Conservation (phyloP, 2,888 invertebrate species). For the Harmothoe impar region DNA sequence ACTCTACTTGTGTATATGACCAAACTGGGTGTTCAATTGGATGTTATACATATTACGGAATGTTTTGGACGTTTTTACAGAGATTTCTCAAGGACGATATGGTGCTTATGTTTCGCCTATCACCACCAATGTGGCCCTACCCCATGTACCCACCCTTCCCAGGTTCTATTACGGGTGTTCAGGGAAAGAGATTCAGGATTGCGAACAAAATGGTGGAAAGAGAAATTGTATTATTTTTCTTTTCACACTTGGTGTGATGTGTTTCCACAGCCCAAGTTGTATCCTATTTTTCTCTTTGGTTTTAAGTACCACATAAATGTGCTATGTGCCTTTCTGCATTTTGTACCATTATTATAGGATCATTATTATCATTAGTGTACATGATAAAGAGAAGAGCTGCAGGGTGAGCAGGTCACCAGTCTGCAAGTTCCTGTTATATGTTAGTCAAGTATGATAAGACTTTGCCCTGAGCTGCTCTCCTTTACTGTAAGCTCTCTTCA, state of each 20-base stretch:
- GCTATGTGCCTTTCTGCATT: constrained; percentile 57
- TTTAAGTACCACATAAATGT: constrained; percentile 43
- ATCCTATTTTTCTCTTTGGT: constrained; percentile 27
- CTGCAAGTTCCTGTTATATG: constrained; percentile 5
- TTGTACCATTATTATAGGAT: constrained; percentile 23
- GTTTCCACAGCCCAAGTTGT: constrained; percentile 27
- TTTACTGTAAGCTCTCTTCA: neutral
- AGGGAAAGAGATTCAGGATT: neutral
- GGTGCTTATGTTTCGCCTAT: neutral
- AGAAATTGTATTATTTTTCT: neutral
- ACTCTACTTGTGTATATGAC: neutral
- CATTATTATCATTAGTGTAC: neutral
- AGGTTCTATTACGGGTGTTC: neutral
- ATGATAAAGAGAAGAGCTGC: neutral
- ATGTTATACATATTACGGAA: constrained; percentile 12
- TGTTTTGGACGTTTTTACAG: neutral
- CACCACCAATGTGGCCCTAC: neutral
- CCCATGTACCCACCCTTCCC: too few relatives aligned
- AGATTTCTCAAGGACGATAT: constrained; percentile 5
- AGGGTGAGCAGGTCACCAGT: neutral
- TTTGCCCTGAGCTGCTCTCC: constrained; percentile 41
- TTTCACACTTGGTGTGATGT: neutral
- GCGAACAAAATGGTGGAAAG: neutral
- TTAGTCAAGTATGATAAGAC: constrained; percentile 49
- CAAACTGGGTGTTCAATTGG: neutral